Percentiles rank a stretch among this genome's conserved stretches.
phyloP scores from a whole-genome alignment of 2,797 vertebrate genomes.

The Sebastolobus alascanus region DNA sequence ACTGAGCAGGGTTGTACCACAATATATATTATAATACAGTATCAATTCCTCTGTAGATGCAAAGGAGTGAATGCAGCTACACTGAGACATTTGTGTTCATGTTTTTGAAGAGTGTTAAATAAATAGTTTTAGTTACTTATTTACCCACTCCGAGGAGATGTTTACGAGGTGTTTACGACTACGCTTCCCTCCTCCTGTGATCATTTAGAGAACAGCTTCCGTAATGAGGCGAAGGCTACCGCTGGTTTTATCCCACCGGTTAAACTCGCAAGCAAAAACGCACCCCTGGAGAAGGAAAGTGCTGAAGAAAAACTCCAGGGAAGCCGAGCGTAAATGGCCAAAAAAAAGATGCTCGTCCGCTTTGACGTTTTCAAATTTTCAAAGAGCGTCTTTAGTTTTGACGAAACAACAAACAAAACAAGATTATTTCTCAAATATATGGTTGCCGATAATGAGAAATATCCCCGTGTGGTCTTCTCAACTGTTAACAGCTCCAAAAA shows the following conservation, averaged over 20 bases:
- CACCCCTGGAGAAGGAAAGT: neutral
- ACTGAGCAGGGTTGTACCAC: neutral
- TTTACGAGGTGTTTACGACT: neutral
- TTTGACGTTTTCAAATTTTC: conserved; percentile 21
- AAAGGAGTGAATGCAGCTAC: neutral
- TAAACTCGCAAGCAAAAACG: conserved; percentile 1
- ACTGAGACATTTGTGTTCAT: neutral
- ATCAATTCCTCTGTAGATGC: neutral
- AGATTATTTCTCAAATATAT: conserved; percentile 13
- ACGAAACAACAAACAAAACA: neutral
- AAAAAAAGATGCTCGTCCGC: neutral
- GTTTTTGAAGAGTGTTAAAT: conserved; percentile 2
- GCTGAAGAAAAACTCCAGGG: neutral
- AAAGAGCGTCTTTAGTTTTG: conserved; percentile 1
- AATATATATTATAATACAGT: neutral
- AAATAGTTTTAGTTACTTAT: neutral
- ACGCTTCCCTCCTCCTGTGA: neutral
- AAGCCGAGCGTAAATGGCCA: conserved; percentile 2
- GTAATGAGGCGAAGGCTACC: neutral
- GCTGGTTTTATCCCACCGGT: neutral
- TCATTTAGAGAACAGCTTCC: conserved; percentile 11
- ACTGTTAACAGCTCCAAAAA: conserved; percentile 24
- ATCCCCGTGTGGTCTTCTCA: neutral
- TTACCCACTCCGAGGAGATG: conserved; percentile 1
- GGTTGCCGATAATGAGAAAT: neutral